Evolutionary conservation across 2,888 invertebrate species (phyloP).

Genomic region (Chymomyza procnemis): DNA sequence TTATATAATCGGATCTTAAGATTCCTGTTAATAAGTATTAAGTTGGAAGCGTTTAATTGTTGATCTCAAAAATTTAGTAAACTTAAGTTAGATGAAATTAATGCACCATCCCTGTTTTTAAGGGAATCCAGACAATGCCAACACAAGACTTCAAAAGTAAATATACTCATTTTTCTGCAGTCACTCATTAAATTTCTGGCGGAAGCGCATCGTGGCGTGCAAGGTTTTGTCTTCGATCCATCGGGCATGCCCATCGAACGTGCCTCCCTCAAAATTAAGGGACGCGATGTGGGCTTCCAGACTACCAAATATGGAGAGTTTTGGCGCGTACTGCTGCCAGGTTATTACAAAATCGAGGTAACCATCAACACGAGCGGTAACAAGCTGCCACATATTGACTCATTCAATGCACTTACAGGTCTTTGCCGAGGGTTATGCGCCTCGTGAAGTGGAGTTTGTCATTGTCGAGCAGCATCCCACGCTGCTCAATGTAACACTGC

Average conservation of each 20-base stretch:
- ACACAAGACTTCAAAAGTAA: background rate
- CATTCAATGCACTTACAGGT: constrained; percentile 80
- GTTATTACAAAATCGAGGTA: constrained; percentile 90
- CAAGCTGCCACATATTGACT: background rate
- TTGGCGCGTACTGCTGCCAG: constrained; percentile 94
- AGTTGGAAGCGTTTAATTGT: too few relatives aligned
- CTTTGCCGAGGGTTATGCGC: constrained; percentile 89
- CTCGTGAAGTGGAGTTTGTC: constrained; percentile 90
- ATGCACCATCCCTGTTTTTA: too few relatives aligned
- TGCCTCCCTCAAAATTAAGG: constrained; percentile 87
- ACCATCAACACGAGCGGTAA: background rate
- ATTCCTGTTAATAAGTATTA: too few relatives aligned
- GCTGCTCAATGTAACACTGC: constrained; percentile 88
- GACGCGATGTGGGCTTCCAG: constrained; percentile 90
- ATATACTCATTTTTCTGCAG: constrained; percentile 78
- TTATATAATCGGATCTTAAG: too few relatives aligned
- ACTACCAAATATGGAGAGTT: constrained; percentile 95
- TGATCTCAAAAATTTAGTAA: too few relatives aligned
- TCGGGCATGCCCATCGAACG: constrained; percentile 88
- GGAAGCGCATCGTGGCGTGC: constrained; percentile 92
- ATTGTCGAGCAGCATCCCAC: constrained; percentile 92
- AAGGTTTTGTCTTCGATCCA: constrained; percentile 90
- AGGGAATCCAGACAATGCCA: too few relatives aligned
- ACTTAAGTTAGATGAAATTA: too few relatives aligned
- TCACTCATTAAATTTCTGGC: constrained; percentile 89